Evolutionary conservation across 2,888 invertebrate genomes (phyloP).

Genomic region (Parnassius apollo): DNA sequence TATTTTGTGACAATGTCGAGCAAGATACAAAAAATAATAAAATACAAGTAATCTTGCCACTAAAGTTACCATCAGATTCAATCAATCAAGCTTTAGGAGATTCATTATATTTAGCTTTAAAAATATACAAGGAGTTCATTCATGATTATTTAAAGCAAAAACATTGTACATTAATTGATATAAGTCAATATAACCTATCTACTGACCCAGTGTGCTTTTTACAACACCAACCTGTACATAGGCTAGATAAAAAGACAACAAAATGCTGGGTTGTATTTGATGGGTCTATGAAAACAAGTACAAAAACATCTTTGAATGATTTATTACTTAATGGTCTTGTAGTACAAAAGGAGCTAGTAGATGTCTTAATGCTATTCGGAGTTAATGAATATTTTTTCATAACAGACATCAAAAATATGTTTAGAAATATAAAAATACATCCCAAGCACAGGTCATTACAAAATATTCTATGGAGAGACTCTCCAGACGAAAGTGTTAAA

Average conservation of each 20-base stretch:
- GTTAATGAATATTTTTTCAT: not conserved
- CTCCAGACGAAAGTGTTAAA: not conserved
- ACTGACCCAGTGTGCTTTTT: not conserved
- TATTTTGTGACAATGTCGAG: too few relatives aligned
- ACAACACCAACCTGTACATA: not conserved
- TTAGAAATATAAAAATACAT: not conserved
- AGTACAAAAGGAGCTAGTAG: not conserved
- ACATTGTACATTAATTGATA: not conserved
- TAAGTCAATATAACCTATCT: not conserved
- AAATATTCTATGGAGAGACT: not conserved
- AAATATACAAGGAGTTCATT: not conserved
- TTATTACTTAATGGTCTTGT: not conserved
- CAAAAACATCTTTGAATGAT: not conserved
- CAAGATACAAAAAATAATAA: not conserved
- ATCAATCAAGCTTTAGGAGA: not conserved
- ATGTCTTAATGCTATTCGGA: not conserved
- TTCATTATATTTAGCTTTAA: not conserved
- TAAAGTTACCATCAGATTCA: not conserved
- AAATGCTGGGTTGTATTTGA: not conserved
- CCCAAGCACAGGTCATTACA: not conserved
- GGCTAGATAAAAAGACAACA: not conserved
- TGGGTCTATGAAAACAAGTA: not conserved
- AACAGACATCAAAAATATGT: not conserved
- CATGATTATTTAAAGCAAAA: not conserved
- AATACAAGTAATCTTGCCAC: not conserved